Conservation (phyloP, 2,888 invertebrate genomes). For the Cerastoderma edule region DNA sequence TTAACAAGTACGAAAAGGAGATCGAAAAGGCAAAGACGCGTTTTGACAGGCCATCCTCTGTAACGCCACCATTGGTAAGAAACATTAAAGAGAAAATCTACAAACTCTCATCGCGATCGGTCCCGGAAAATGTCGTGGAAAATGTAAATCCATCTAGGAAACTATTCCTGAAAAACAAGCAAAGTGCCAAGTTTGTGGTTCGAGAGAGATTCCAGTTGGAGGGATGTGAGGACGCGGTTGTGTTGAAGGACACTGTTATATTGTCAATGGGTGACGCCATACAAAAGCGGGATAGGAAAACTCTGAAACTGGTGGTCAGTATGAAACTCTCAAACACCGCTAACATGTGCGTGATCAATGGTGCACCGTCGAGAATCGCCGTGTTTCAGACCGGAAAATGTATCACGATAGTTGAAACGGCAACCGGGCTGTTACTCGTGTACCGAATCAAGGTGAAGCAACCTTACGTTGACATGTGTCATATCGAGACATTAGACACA, state of each 20-base stretch:
- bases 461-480: slow-evolving; percentile 47
- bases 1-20: slow-evolving; percentile 52
- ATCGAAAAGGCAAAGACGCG: slow-evolving; percentile 45
- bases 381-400: slow-evolving; percentile 46
- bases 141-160: slow-evolving; percentile 33
- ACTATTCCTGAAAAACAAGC: slow-evolving; percentile 44
- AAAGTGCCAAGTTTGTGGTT: slow-evolving; percentile 40
- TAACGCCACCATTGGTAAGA: slow-evolving; percentile 49
- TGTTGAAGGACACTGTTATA: slow-evolving; percentile 42
- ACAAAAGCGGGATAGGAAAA: slow-evolving; percentile 49
- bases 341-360: slow-evolving; percentile 48
- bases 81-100: slow-evolving; percentile 30
- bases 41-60: slow-evolving; percentile 34
- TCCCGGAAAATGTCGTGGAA: slow-evolving; percentile 12
- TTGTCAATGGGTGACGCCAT: slow-evolving; percentile 41
- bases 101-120: slow-evolving; percentile 7
- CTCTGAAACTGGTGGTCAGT: slow-evolving; percentile 41
- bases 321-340: slow-evolving; percentile 46
- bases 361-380: slow-evolving; percentile 38
- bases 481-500: slow-evolving; percentile 40
- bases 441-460: slow-evolving; percentile 45
- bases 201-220: slow-evolving; percentile 47
- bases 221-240: slow-evolving; percentile 51
- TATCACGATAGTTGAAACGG: slow-evolving; percentile 47
- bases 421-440: slow-evolving; percentile 39